Conservation (phyloP, 2,113 vertebrate species). For the Thalassarche chlororhynchos region DNA sequence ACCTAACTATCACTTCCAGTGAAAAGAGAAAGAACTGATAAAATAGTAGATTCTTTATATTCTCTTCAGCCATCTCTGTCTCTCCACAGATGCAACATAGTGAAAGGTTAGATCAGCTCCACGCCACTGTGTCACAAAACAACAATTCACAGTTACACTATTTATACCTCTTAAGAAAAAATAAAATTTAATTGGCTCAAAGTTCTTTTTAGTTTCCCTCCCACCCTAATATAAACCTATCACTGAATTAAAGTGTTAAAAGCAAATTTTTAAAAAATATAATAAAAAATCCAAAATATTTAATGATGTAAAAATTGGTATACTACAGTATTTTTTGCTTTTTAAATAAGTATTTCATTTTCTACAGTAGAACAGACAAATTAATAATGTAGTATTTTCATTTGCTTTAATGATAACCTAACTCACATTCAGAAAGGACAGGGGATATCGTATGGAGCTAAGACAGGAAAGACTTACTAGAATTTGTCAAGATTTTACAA, state of each 20-base stretch:
- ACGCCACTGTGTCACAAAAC: not conserved
- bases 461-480: not conserved
- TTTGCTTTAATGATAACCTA: not conserved
- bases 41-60: not conserved
- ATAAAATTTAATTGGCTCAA: not conserved
- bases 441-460: fast-evolving
- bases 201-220: not conserved
- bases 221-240: not conserved
- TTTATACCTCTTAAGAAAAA: not conserved
- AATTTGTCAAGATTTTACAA: not conserved
- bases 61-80: not conserved
- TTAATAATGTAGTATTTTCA: not conserved
- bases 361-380: not conserved
- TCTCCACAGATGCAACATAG: not conserved
- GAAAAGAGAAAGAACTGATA: not conserved
- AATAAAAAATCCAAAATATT: not conserved
- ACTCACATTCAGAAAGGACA: not conserved
- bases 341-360: not conserved
- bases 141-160: not conserved
- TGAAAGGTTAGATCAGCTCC: not conserved
- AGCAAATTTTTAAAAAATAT: not conserved
- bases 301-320: not conserved
- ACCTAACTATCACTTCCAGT: not conserved
- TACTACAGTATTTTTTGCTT: not conserved
- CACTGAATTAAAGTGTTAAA: not conserved